These are phyloP conservation scores for Mus pahari DNA, from an alignment of 2,113 vertebrate species.

Conservation along the genomic window DNA sequence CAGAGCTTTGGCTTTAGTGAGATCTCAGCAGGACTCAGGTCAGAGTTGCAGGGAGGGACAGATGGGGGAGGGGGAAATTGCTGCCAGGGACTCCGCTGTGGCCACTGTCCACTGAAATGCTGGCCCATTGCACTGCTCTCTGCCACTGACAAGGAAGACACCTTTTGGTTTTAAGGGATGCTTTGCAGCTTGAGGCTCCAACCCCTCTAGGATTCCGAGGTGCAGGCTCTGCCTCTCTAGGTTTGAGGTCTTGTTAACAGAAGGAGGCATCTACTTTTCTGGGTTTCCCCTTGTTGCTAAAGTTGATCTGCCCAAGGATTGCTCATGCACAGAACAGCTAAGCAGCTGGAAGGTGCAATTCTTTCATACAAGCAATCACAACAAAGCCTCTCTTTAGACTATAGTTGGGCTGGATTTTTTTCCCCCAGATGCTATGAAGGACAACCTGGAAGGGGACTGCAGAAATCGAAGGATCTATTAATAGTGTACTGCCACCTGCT, in stretches of 20 bases:
- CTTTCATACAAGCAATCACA: conserved; percentile 73
- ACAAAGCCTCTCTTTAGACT: conserved; percentile 69
- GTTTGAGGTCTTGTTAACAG: conserved; percentile 78
- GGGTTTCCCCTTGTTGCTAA: conserved; percentile 65
- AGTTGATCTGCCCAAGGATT: conserved; percentile 42
- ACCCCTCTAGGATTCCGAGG: conserved; percentile 57
- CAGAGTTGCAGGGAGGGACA: not conserved
- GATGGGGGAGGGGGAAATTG: not conserved
- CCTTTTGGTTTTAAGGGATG: not conserved
- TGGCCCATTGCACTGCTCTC: conserved; percentile 34
- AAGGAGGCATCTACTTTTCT: conserved; percentile 68
- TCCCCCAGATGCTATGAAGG: conserved; percentile 46
- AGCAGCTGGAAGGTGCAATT: conserved; percentile 64
- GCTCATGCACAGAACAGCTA: conserved; percentile 8
- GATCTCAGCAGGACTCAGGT: conserved; percentile 72
- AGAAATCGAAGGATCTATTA: conserved; percentile 79
- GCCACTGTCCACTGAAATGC: conserved; percentile 65
- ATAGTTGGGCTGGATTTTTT: not conserved
- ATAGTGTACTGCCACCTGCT: conserved; percentile 90
- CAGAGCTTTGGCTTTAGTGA: conserved; percentile 76
- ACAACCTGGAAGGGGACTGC: conserved; percentile 17
- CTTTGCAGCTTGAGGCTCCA: conserved; percentile 77
- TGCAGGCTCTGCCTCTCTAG: conserved; percentile 65
- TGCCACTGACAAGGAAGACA: not conserved
- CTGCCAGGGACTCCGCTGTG: not conserved